These are phyloP conservation scores for Tiphia femorata DNA, from an alignment of 2,888 invertebrate genomes.

Conservation along the genomic window DNA sequence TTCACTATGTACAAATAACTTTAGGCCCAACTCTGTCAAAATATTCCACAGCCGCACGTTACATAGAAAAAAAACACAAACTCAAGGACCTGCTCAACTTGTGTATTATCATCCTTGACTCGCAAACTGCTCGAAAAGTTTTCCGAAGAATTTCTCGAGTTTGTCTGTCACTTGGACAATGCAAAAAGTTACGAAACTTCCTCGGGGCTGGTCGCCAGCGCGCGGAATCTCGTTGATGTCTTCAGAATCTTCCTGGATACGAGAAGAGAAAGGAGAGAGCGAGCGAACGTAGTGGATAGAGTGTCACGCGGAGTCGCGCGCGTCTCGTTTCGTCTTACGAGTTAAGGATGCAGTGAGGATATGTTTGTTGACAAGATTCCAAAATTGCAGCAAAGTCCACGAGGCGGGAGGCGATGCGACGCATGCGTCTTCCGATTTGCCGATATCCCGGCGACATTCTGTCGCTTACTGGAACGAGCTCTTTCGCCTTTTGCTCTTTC, in stretches of 20 bases:
- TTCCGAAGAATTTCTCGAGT: no score
- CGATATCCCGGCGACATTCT: slow-evolving; percentile 56
- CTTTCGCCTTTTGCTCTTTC: slow-evolving; percentile 41
- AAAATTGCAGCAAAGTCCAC: slow-evolving; percentile 47
- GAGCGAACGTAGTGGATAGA: neutral
- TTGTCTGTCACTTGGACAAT: no score
- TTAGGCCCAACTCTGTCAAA: no score
- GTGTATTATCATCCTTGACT: no score
- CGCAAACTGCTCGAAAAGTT: no score
- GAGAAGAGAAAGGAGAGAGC: neutral
- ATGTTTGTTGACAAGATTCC: slow-evolving; percentile 59
- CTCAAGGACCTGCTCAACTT: no score
- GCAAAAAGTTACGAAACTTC: no score
- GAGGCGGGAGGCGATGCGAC: slow-evolving; percentile 7
- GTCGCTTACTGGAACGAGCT: slow-evolving; percentile 43
- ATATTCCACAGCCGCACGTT: slow-evolving; percentile 9
- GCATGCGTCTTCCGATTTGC: slow-evolving; percentile 49
- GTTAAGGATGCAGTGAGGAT: slow-evolving; percentile 25
- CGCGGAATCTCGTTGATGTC: neutral
- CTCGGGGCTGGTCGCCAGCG: no score
- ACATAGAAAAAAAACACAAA: neutral
- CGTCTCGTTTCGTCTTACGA: slow-evolving; percentile 7
- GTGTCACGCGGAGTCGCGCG: neutral
- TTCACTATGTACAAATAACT: no score
- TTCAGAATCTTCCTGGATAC: no score